Evolutionary conservation across 37 sponge, comb jelly and placozoan species (phyloP).

Genomic region (Halisarca cf. caerulea): DNA sequence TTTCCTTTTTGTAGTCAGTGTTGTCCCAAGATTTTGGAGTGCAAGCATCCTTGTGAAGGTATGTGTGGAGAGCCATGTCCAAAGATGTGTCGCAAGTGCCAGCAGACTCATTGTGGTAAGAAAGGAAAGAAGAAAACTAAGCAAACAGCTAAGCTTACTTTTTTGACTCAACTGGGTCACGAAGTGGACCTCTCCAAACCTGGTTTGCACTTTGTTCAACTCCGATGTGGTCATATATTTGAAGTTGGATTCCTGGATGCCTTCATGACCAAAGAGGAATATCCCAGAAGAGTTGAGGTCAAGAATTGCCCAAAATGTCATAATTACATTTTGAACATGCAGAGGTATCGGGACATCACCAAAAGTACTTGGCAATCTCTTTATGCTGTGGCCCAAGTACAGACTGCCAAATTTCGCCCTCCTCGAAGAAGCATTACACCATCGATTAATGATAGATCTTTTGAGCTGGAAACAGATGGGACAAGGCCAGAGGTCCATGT

Average conservation of each 20-base stretch:
- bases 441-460: too few relatives aligned
- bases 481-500: too few relatives aligned
- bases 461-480: too few relatives aligned
- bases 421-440: background rate
- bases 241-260: slow-evolving; percentile 72
- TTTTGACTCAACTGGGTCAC: background rate
- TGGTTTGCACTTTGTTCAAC: slow-evolving; percentile 59
- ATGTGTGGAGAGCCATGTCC: slow-evolving; percentile 80
- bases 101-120: slow-evolving; percentile 28
- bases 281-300: slow-evolving; percentile 13
- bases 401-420: background rate
- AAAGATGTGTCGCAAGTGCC: slow-evolving; percentile 53
- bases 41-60: slow-evolving; percentile 72
- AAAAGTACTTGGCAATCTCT: slow-evolving; percentile 38
- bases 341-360: slow-evolving; percentile 75
- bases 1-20: slow-evolving; percentile 54
- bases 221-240: slow-evolving; percentile 78
- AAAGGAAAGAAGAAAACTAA: slow-evolving; percentile 16
- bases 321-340: slow-evolving; percentile 52
- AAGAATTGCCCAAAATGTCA: slow-evolving; percentile 81
- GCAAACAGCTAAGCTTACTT: background rate
- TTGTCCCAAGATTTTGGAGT: slow-evolving; percentile 45
- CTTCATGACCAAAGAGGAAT: slow-evolving; percentile 56
- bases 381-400: background rate
- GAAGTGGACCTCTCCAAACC: background rate